phyloP scores from a whole-genome alignment of 2,797 vertebrate genomes.

The Acanthis flammea region DNA sequence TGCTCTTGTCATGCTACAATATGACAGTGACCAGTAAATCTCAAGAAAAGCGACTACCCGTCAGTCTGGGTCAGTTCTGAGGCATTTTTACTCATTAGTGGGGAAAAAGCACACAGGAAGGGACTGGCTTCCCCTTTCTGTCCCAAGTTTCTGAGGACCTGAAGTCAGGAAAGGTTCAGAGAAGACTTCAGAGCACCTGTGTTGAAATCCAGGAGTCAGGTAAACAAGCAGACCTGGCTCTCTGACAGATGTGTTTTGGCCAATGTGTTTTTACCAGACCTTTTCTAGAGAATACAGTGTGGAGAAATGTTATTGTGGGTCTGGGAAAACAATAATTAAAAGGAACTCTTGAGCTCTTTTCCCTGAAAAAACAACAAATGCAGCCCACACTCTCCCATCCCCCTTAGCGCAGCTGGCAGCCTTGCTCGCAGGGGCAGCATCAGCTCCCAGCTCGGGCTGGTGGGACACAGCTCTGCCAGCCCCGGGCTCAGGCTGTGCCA shows the following conservation, averaged over 20 bases:
- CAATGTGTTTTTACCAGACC: background rate
- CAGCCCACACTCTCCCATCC: constrained; percentile 39
- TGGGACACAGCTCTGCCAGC: background rate
- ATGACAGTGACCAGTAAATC: background rate
- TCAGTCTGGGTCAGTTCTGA: background rate
- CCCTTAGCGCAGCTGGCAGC: background rate
- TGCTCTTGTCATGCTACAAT: background rate
- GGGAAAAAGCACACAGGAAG: background rate
- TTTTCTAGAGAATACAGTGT: constrained; percentile 1
- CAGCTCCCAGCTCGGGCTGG: fast-evolving
- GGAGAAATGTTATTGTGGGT: background rate
- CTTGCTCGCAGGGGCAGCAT: background rate
- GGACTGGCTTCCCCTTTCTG: background rate
- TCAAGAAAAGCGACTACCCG: fast-evolving
- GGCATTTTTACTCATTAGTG: background rate
- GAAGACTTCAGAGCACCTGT: background rate
- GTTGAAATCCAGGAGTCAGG: background rate
- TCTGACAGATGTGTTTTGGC: background rate
- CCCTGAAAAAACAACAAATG: constrained; percentile 33
- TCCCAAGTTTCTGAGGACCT: background rate
- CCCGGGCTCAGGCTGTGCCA: background rate
- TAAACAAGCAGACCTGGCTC: background rate
- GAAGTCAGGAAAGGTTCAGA: background rate
- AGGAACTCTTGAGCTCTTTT: background rate
- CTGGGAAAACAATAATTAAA: constrained; percentile 38